Base-by-base conservation (phyloP, 2,113 vertebrate species). In the Alethe diademata region DNA sequence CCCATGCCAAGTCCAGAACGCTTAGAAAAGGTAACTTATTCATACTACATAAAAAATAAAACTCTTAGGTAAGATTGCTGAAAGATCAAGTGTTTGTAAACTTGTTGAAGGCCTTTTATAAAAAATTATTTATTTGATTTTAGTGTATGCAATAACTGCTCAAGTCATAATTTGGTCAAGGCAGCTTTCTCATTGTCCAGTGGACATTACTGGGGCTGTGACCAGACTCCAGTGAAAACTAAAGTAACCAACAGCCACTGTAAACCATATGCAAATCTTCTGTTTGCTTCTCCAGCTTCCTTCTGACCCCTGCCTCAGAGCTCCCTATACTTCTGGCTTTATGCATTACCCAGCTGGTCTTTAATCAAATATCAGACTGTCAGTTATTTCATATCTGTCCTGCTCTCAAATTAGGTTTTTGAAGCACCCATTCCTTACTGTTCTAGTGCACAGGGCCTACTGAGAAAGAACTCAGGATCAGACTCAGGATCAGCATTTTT, bases 1-100 rank as follows among this genome's bases (percentile, higher is more conserved):
- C 97, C 95, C 23, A 99, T 99, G 99, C 99, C 99, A 3, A 99
- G 99, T 86, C 99, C 99, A 43, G 99, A 99, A 71, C 98, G 99
- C 61, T 81, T 99, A 86, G 98, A 97, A 80, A 99, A 99, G 99
- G 99, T 99, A 96, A 91, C 10, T 35, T 85, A 42, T 33, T 82
- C 45, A 12, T n/a, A 10, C 36, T 47, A 38, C 24, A 20, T 42
- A 14, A 75, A 67, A 78, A 78, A 17, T 26, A 1, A 10, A 45
- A 48, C 42, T 92, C 38, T 22, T 22, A 25, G 75, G 15, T 56
- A 38, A 36, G 58, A 65, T 25, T 57, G 43, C 20, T 91, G 67
- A 73, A 85, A 78, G 15, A 31, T 43, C 3, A 57, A 38, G 8
- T 12, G 26, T 62, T 70, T 61, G 47, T 36, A 47, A 29, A n/a